Base-by-base conservation (phyloP, 2,797 vertebrate species). In the Hypotaenidia okinawae region DNA sequence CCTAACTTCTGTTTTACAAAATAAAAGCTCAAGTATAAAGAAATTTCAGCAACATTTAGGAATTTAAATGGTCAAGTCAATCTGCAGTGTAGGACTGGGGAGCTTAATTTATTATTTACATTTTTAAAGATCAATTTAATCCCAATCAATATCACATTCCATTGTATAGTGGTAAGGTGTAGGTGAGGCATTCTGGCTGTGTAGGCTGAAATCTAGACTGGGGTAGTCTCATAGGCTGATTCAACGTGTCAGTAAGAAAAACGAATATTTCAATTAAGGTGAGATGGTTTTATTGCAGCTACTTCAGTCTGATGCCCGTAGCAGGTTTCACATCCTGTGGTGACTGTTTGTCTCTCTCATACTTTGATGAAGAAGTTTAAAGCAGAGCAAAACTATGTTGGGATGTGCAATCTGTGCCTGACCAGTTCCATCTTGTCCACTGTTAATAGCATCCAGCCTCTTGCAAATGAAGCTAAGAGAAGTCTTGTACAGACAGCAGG, bases 381-480 rank as follows among this genome's bases (percentile, higher is more conserved):
- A 89, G 57, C 25, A 84, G 43, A 83, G 14, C 18, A 82, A 77
- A 89, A 8, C 32, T 63, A 9, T 9, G 2, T 64, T 86, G 49
- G 80, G 76, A 57, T 74, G n/a, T 27, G 30, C 67, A 93, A 10
- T 77, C 59, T 90, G 78, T 85, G 62, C 23, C 61, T 84, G 58
- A 68, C 84, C 81, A 64, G 54, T 78, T 87, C 58, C 23, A 72
- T 77, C 45, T 75, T 47, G 78, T 85, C 35, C 72, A 37, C 43
- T 54, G 24, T n/a, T 63, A 30, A 35, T 7, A 74, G 16, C 39
- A 89, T 59, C 63, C 70, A 89, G n/a, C 10, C 21, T 79, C 59
- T 79, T 91, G 47, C n/a, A 84, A 90, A 84, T 54, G 41, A 90
- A 57, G 22, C 67, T 82, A 63, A 74, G 63, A 84, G 88, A 88